Conservation (phyloP, 2,797 vertebrate genomes). For the Nannoperca obscura region DNA sequence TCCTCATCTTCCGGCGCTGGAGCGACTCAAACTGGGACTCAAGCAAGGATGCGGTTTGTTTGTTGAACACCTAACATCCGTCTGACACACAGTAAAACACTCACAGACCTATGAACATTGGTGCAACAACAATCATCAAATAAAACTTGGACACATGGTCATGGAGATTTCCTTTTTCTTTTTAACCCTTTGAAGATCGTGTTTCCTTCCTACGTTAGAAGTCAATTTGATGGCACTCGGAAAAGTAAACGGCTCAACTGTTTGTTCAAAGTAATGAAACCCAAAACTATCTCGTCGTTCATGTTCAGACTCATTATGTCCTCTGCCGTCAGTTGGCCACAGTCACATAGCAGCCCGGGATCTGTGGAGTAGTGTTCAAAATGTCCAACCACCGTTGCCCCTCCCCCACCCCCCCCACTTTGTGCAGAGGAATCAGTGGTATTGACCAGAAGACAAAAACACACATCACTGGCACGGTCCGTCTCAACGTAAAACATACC, state of each 20-base stretch:
- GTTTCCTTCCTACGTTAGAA: constrained; percentile 17
- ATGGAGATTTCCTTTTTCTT: constrained; percentile 42
- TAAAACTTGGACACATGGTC: constrained; percentile 69
- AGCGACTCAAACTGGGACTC: constrained; percentile 45
- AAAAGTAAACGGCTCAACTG: constrained; percentile 50
- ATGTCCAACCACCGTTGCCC: constrained; percentile 45
- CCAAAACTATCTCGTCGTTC: constrained; percentile 28
- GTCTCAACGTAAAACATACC: constrained; percentile 31
- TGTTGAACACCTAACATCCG: constrained; percentile 42
- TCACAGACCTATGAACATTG: constrained; percentile 37
- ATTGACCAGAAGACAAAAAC: constrained; percentile 56
- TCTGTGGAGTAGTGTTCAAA: constrained; percentile 71
- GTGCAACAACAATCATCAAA: constrained; percentile 29
- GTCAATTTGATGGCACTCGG: constrained; percentile 72
- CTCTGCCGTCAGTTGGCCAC: constrained; percentile 38
- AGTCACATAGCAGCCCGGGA: constrained; percentile 60
- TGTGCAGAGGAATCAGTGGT: constrained; percentile 61
- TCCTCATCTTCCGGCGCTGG: constrained; percentile 47
- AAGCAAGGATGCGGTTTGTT: constrained; percentile 44
- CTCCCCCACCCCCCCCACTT: constrained; percentile 29
- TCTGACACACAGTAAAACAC: constrained; percentile 43
- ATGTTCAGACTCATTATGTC: constrained; percentile 29
- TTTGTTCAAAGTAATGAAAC: constrained; percentile 51
- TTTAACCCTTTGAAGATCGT: constrained; percentile 11
- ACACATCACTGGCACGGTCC: constrained; percentile 42